Conservation (phyloP, 1,140 invertebrate species). For the Drosophila pachea region DNA sequence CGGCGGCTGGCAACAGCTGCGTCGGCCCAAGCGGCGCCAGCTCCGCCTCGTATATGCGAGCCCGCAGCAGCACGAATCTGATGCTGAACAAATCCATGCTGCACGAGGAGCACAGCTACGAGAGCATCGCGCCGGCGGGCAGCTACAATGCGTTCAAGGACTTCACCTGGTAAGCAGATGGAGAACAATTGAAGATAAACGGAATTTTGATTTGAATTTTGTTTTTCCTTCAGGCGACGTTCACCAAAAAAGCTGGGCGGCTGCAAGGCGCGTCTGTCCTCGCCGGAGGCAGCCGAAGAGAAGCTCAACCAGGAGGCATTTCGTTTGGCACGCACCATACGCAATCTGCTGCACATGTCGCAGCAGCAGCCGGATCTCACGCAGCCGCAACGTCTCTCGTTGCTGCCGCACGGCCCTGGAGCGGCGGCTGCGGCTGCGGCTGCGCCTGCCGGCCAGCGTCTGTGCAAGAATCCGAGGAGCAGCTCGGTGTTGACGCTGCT, state of each 20-base stretch:
- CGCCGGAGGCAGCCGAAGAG: constrained; percentile 80
- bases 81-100: constrained; percentile 67
- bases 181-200: background rate
- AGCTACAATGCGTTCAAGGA: constrained; percentile 79
- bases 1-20: background rate
- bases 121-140: constrained; percentile 64
- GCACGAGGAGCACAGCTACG: constrained; percentile 68
- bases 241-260: constrained; percentile 66
- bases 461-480: constrained; percentile 53
- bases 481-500: constrained; percentile 52
- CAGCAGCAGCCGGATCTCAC: constrained; percentile 82
- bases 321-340: constrained; percentile 83
- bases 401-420: constrained; percentile 4
- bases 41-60: constrained; percentile 63
- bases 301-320: constrained; percentile 85
- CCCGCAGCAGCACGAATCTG: constrained; percentile 78
- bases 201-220: too few species aligned
- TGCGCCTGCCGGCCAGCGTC: constrained; percentile 36
- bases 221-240: constrained; percentile 56
- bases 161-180: constrained; percentile 79
- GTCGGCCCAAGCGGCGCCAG: background rate
- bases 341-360: constrained; percentile 82
- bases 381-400: constrained; percentile 64
- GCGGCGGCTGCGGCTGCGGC: constrained; percentile 7
- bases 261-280: constrained; percentile 47